phyloP scores from a whole-genome alignment of 1,140 invertebrate species.

The Papilio glaucus region DNA sequence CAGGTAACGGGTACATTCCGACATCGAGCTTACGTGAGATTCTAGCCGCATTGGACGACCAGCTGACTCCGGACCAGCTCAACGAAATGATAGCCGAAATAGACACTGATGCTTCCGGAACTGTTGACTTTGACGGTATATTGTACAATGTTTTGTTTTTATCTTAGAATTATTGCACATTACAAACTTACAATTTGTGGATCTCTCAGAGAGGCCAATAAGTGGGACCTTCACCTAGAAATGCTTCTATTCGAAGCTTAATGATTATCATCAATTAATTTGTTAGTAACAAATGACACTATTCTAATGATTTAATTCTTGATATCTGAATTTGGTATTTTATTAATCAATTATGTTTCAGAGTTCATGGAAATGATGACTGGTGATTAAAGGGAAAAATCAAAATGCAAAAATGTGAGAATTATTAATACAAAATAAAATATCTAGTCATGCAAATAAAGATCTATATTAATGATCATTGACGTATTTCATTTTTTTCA shows the following conservation, averaged over 20 bases:
- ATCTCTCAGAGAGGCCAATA: no score
- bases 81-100: slow-evolving; percentile 94
- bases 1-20: slow-evolving; percentile 92
- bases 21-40: slow-evolving; percentile 91
- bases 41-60: slow-evolving; percentile 90
- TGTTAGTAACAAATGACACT: no score
- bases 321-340: no score
- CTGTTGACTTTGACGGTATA: slow-evolving; percentile 93
- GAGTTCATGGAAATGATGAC: slow-evolving; percentile 92
- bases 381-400: slow-evolving; percentile 81
- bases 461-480: neutral
- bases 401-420: neutral
- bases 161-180: slow-evolving; percentile 21
- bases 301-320: no score
- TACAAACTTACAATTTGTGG: no score
- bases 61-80: slow-evolving; percentile 91
- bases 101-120: slow-evolving; percentile 91
- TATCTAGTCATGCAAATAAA: slow-evolving; percentile 30
- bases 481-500: no score
- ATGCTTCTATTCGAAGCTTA: no score
- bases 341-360: slow-evolving; percentile 61
- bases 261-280: no score
- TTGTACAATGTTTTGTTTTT: slow-evolving; percentile 14
- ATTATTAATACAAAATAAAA: neutral
- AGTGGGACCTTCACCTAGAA: no score